Base-by-base conservation (phyloP, 2,797 vertebrate genomes). In the Phaenicophaeus curvirostris region DNA sequence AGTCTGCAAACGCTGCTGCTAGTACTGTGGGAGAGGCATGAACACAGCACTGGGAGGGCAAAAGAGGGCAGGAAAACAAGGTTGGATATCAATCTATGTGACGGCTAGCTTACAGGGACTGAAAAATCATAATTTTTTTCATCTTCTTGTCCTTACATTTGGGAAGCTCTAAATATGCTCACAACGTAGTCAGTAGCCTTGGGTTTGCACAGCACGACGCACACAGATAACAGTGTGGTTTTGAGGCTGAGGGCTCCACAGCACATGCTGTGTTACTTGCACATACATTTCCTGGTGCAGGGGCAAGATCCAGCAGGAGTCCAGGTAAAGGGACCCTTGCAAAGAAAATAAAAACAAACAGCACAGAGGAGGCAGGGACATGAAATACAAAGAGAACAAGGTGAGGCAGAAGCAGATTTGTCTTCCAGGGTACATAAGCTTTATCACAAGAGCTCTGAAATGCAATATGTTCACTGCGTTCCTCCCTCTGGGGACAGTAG, bases 381-480 rank as follows among this genome's bases (percentile, higher is more conserved):
- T 28, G 31, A 82, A 76, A 74, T 37, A 20, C 59, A 48, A 63
- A 73, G 35, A 67, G 18, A 31, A 58, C 1, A 4, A 59, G 41
- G 62, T 23, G 48, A 85, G 31, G 14, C 3, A 79, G 44, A 90
- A 90, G 27, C 3, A 79, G 41, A 46, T 81, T 79, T 78, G 9
- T 50, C 42, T 76, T 78, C n/a, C 39, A 57, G 59, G 12, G 25
- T 31, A 50, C 28, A 28, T 39, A 73, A 12, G 30, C 11, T 86
- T 86, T 86, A 75, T 50, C 71, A 87, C 31, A 53, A 76, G 41
- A 63, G 25, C 51, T 84, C 90, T 76, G 63, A 81, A 91, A 82
- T 1, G 0, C 39, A 2, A 0, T 27, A 7, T 9, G 19, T 81
- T 85, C 2, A 0, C 39, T 55, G 42, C 20, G 6, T 69, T 14